Evolutionary conservation across 1,140 invertebrate genomes (phyloP), one percentile per base, ranked within the genome.

Genomic region (Carposina sasakii): DNA sequence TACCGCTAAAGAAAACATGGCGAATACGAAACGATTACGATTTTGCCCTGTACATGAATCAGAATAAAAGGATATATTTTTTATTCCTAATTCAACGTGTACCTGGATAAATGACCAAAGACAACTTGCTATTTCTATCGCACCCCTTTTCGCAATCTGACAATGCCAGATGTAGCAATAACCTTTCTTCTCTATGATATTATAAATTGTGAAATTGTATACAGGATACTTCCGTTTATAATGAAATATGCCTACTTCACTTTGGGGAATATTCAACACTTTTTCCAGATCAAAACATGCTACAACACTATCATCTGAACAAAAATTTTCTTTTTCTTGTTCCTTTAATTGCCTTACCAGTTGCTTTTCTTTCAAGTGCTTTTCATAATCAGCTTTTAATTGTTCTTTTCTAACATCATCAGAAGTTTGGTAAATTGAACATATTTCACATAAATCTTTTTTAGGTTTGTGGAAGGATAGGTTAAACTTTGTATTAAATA

Each of bases 21-120:
- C 57, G 62, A 72, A 73, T 36, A 76, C 51, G 37, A 55, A 66
- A 2, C 59, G 48, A 39, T 81, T 78, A 26, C 13, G 62, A 48
- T 81, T 81, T 48, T 77, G 67, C 0, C 74, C 72, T 15, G 49
- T 42, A 42, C 66, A 77, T 34, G 65, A 63, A 48, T 76, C 74
- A 0, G 66, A 69, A 47, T 70, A 73, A 34, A 62, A 51, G n/a
- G 36, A 48, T 28, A 66, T 48, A 3, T 53, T 33, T 21, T 28
- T 50, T 15, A 50, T 47, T 16, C 51, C 55, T 33, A n/a, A 2
- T 26, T 48, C 26, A 9, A 16, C 6, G 40, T 51, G 34, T n/a
- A 21, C 17, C 15, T 48, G 2, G 1, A 64, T 48, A 41, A 57
- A 61, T 13, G 54, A 13, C 10, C 21, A 48, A 12, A 63, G 39